phyloP scores from a whole-genome alignment of 2,797 vertebrate species.

The Melanotaenia boesemani region DNA sequence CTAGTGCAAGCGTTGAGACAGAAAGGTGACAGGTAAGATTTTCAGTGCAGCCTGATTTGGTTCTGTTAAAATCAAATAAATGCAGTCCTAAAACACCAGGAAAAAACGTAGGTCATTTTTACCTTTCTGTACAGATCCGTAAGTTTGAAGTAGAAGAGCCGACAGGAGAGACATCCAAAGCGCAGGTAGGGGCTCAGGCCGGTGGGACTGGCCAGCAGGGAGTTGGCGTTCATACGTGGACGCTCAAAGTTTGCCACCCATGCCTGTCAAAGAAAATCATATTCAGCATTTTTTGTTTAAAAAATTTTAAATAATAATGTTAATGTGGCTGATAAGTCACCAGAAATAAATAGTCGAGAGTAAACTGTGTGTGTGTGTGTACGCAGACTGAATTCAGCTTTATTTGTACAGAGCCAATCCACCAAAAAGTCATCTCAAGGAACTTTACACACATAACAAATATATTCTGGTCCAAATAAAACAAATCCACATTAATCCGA shows the following conservation, averaged over 20 bases:
- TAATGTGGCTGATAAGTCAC: not conserved
- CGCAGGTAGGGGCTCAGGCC: constrained; percentile 95
- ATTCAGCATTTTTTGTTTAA: too few species aligned
- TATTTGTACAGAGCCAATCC: not conserved
- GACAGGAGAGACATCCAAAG: constrained; percentile 95
- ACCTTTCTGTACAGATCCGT: constrained; percentile 97
- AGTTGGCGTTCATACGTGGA: constrained; percentile 94
- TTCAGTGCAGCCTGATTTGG: not conserved
- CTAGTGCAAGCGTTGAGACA: constrained; percentile 65
- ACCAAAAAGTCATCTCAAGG: not conserved
- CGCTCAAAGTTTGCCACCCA: constrained; percentile 97
- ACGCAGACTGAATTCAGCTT: not conserved
- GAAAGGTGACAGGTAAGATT: not conserved
- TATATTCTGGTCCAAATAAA: not conserved
- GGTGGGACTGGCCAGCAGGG: constrained; percentile 92
- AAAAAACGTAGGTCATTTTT: not conserved
- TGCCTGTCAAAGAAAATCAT: constrained; percentile 79
- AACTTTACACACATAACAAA: too few species aligned
- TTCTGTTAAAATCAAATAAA: not conserved
- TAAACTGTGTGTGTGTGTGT: not conserved
- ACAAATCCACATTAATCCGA: not conserved
- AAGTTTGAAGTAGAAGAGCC: constrained; percentile 95
- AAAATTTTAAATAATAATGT: not conserved
- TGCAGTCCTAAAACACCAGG: not conserved
- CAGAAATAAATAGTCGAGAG: not conserved